Base-by-base conservation (phyloP, 2,113 vertebrate genomes). In the Microcebus murinus region DNA sequence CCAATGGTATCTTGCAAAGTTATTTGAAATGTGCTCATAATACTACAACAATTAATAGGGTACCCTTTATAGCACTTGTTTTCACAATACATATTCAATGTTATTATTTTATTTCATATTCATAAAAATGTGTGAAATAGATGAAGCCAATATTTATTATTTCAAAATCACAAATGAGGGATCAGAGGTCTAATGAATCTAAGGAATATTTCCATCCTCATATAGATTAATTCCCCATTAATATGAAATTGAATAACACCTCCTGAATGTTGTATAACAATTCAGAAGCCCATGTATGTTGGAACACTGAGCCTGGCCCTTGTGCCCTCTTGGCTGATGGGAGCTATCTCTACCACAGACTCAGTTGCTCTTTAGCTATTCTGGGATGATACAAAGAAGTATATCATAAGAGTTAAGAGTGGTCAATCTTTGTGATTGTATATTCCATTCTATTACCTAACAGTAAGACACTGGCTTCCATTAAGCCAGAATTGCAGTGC, bases 21-120 rank as follows among this genome's bases (percentile, higher is more conserved):
- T 34, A 83, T 29, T 88, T 52, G 12, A 39, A 73, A 90, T 34
- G 4, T 74, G 50, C 13, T 70, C 76, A 50, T 55, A 61, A 50
- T 12, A 13, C 0, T 39, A 17, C 21, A 27, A 29, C n/a, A 88
- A 77, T 59, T 74, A 70, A 79, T 31, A 89, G 3, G 4, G 42
- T 77, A 50, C 1, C 0, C 90, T 65, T 91, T 65, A 68, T n/a
- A 27, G 13, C 2, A 55, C 12, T 89, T 79, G 74, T 48, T 86
- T 34, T 74, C 39, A 86, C 29, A 92, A 67, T 73, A 39, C 3
- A 55, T 2, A 8, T 45, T 63, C 1, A 7, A 0, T 36, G 74
- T 15, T 45, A 45, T 92, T 87, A 94, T 89, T 92, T 92, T 61
- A 77, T 90, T 90, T 87, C 82, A n/a, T 31, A 50, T 1, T 84